phyloP scores from a whole-genome alignment of 2,888 invertebrate species.

The Siphlonurus alternatus region DNA sequence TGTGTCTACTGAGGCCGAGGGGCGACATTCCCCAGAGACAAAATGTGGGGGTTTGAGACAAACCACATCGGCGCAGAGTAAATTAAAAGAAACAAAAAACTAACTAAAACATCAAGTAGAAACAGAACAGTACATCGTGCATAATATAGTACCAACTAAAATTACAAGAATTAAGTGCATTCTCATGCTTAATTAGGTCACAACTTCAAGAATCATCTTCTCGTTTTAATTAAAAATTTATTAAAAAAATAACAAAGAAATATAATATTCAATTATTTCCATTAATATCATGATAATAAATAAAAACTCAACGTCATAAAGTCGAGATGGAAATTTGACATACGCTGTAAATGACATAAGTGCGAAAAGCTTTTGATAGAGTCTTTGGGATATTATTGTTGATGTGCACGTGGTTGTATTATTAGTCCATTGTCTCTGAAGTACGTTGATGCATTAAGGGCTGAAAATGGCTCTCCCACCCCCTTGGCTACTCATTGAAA shows the following conservation, averaged over 20 bases:
- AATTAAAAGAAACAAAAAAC: not conserved
- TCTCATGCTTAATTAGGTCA: not conserved
- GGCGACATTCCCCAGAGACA: not conserved
- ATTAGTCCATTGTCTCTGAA: not conserved
- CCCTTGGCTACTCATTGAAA: not conserved
- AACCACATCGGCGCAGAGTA: not conserved
- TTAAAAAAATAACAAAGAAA: no score
- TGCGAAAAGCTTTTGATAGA: no score
- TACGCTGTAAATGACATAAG: no score
- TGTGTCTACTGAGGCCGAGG: constrained; percentile 1
- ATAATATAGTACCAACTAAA: not conserved
- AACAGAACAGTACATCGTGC: not conserved
- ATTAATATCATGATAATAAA: no score
- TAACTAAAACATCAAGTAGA: not conserved
- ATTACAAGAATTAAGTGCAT: not conserved
- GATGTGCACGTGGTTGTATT: not conserved
- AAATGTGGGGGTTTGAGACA: not conserved
- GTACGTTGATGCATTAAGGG: not conserved
- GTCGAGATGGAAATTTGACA: no score
- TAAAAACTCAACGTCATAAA: no score
- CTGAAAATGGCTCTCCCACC: not conserved
- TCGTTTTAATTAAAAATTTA: no score
- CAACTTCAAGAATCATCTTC: no score
- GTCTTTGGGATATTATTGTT: not conserved
- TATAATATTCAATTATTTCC: no score